phyloP scores from a whole-genome alignment of 2,113 vertebrate species.

The Coregonus clupeaformis region DNA sequence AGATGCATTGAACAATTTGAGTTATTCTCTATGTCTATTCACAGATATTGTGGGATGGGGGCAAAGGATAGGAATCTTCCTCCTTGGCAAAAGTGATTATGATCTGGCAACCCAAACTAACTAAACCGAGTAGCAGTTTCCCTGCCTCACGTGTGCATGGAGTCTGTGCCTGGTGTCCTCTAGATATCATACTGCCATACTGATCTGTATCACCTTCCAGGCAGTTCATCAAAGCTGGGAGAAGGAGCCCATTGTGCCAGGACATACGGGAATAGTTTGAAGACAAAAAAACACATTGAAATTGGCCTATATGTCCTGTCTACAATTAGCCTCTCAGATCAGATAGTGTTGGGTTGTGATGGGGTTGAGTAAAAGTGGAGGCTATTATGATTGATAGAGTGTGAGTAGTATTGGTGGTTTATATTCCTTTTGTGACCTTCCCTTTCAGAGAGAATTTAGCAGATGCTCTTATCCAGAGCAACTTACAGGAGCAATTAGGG shows the following conservation, averaged over 20 bases:
- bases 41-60: too few species aligned
- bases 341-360: conserved; percentile 8
- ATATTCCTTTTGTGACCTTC: neutral
- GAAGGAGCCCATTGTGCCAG: conserved; percentile 11
- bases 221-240: conserved; percentile 16
- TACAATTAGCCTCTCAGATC: conserved; percentile 36
- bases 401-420: neutral
- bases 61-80: too few species aligned
- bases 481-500: too few species aligned
- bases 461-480: too few species aligned
- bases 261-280: conserved; percentile 7
- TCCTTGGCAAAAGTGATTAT: too few species aligned
- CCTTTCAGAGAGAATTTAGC: neutral
- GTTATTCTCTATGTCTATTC: too few species aligned
- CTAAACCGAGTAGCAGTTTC: too few species aligned
- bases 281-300: conserved; percentile 19
- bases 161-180: neutral
- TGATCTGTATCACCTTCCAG: conserved; percentile 40
- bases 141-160: too few species aligned
- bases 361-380: conserved; percentile 9
- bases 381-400: conserved; percentile 14
- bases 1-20: too few species aligned
- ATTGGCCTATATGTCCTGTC: conserved; percentile 11
- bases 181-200: neutral
- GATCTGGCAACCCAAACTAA: too few species aligned